Evolutionary conservation across 2,797 vertebrate species (phyloP), one percentile per base, ranked within the genome.

Genomic region (Tokudaia tokunoshimensis): DNA sequence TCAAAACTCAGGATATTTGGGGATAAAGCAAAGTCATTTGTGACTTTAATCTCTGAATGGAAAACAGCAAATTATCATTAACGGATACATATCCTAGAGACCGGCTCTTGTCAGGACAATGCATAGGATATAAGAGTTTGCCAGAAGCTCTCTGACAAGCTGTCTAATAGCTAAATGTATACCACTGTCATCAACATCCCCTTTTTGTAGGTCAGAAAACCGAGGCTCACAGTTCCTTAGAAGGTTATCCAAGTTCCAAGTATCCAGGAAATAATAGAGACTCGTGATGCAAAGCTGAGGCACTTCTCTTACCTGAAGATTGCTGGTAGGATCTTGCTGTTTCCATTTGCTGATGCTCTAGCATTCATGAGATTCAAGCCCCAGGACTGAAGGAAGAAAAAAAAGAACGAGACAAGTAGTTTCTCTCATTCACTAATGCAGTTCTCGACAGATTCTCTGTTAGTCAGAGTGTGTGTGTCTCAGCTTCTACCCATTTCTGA

Each of bases 81-180:
- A 84, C 22, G 14, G 57, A 47, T 72, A 95, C 26, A 47, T 52
- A 59, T 65, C 88, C 92, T 61, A 88, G 50, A 91, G 70, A 95
- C 17, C 47, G 9, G 41, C 19, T 91, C 65, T 84, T 47, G 22
- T 65, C 74, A 67, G 85, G 57, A 37, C 47, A 79, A 31, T 13
- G 24, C 20, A 55, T 11, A 20, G 15, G 24, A 41, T 37, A 24
- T 92, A 91, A 92, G 86, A 86, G 11, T 76, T 78, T 57, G 22
- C 20, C 65, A 63, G 34, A 37, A 41, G 76, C 34, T 86, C 19
- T 92, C 82, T 47, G 14, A 14, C 74, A 29, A 34, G 11, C 57
- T 85, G 72, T 76, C 26, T 55, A 82, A 29, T 47, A 14, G 37
- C 37, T 29, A 65, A 55, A 52, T 37, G 15, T 2, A 5, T 11